Conservation (phyloP, 2,888 invertebrate genomes). For the Cerceris rybyensis region DNA sequence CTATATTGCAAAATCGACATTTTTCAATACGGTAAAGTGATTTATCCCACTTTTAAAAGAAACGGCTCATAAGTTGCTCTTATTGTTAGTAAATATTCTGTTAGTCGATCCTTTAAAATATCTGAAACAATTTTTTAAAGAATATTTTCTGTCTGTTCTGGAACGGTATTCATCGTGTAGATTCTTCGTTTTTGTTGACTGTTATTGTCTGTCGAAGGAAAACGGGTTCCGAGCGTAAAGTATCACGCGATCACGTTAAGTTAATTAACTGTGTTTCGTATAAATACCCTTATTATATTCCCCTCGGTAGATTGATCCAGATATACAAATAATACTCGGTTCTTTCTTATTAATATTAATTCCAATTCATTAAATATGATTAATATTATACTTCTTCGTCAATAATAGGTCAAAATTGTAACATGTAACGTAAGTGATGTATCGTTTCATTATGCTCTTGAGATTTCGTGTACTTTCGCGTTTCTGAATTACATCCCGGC, state of each 20-base stretch:
- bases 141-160: too few relatives aligned
- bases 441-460: background rate
- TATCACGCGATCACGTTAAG: conserved; percentile 4
- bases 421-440: background rate
- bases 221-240: background rate
- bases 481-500: background rate
- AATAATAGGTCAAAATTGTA: conserved; percentile 11
- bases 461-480: background rate
- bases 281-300: conserved; percentile 25
- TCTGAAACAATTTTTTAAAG: too few relatives aligned
- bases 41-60: too few relatives aligned
- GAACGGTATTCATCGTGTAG: background rate
- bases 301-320: conserved; percentile 27
- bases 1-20: too few relatives aligned
- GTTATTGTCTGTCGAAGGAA: too few relatives aligned
- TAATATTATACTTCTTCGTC: conserved; percentile 33
- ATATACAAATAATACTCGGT: conserved; percentile 27
- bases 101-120: too few relatives aligned
- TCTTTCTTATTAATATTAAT: conserved; percentile 52
- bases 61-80: too few relatives aligned
- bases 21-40: too few relatives aligned
- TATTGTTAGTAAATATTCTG: too few relatives aligned
- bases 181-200: too few relatives aligned
- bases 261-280: conserved; percentile 24
- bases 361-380: conserved; percentile 34